phyloP scores from a whole-genome alignment of 1,140 invertebrate genomes.

The Diachasmimorpha longicaudata region DNA sequence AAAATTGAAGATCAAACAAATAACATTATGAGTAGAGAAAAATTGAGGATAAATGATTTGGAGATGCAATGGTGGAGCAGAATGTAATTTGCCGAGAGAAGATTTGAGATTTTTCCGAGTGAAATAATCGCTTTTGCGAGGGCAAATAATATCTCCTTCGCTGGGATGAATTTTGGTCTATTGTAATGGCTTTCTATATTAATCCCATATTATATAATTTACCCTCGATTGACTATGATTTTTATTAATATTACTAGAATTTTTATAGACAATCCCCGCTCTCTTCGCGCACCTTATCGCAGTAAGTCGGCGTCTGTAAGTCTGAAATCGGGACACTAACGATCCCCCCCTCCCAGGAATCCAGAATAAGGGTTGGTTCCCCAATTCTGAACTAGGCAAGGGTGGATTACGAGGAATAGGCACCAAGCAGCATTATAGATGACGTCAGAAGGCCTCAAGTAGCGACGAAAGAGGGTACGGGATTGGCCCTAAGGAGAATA shows the following conservation, averaged over 20 bases:
- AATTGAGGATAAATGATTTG: too few relatives aligned
- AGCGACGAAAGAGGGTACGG: background rate
- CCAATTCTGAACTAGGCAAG: slow-evolving; percentile 34
- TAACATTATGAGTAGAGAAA: too few relatives aligned
- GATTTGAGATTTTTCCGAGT: too few relatives aligned
- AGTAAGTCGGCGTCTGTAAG: background rate
- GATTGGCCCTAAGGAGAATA: slow-evolving; percentile 9
- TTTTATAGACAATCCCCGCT: background rate
- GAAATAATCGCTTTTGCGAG: too few relatives aligned
- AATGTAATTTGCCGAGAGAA: too few relatives aligned
- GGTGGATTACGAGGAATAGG: slow-evolving; percentile 35
- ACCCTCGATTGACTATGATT: too few relatives aligned
- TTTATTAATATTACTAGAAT: too few relatives aligned
- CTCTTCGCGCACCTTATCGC: background rate
- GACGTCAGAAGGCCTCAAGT: background rate
- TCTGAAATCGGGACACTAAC: background rate
- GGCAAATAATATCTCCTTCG: too few relatives aligned
- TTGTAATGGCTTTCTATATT: too few relatives aligned
- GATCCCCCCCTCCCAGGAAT: background rate
- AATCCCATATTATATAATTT: too few relatives aligned
- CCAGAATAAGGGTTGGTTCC: slow-evolving; percentile 13
- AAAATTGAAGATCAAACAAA: background rate
- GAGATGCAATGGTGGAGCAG: too few relatives aligned
- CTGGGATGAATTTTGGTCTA: too few relatives aligned
- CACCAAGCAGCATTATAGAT: background rate